Percentiles rank a stretch among this genome's conserved stretches.
phyloP scores from a whole-genome alignment of 2,797 vertebrate species.

The Lemur catta region DNA sequence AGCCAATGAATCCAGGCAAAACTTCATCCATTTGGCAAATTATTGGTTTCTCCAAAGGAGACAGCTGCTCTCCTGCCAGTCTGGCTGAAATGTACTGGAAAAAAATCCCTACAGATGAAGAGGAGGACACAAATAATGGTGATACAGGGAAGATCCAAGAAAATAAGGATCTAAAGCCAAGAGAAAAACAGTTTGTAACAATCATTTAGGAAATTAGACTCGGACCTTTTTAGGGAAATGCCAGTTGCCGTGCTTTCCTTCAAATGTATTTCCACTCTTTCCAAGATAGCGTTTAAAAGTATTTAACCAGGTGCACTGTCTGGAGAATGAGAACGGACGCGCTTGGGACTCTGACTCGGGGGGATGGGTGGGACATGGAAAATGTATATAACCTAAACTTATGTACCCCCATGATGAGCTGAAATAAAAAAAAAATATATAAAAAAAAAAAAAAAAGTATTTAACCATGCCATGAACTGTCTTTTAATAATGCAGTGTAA shows the following conservation, averaged over 20 bases:
- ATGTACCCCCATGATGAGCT: too few species aligned
- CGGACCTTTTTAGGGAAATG: neutral
- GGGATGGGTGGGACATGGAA: too few species aligned
- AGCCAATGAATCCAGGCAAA: constrained; percentile 59
- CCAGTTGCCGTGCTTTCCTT: neutral
- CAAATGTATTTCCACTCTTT: constrained; percentile 9
- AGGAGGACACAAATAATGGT: constrained; percentile 55
- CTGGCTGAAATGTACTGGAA: constrained; percentile 75
- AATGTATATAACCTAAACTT: too few species aligned
- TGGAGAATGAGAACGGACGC: too few species aligned
- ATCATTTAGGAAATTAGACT: neutral
- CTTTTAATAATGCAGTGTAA: neutral
- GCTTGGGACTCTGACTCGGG: too few species aligned
- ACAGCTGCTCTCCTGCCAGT: constrained; percentile 82
- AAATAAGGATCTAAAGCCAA: constrained; percentile 29
- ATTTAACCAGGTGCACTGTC: too few species aligned
- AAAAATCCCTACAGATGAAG: constrained; percentile 74
- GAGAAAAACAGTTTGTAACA: constrained; percentile 49
- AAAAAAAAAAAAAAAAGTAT: too few species aligned
- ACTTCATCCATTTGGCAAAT: constrained; percentile 71
- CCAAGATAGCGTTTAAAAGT: neutral
- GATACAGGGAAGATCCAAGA: neutral
- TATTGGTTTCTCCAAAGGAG: constrained; percentile 61
- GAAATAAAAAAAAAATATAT: too few species aligned
- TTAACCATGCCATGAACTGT: neutral